phyloP scores from a whole-genome alignment of 1,140 invertebrate genomes.

The Onthophagus taurus region DNA sequence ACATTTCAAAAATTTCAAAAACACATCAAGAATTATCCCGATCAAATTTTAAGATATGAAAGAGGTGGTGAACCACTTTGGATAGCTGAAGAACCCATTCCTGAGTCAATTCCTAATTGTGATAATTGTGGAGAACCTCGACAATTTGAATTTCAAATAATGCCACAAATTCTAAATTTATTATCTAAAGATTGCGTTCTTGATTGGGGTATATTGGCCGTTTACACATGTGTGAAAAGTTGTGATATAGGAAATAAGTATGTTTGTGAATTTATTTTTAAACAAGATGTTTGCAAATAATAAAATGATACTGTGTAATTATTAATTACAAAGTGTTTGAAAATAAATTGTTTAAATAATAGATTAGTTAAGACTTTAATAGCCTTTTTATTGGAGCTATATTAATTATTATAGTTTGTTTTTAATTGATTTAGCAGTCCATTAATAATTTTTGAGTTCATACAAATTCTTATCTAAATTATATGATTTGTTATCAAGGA shows the following conservation, averaged over 20 bases:
- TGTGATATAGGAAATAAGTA: conserved; percentile 57
- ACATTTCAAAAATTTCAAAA: conserved; percentile 59
- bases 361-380: too few species aligned
- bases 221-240: conserved; percentile 78
- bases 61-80: conserved; percentile 68
- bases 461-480: too few species aligned
- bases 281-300: conserved; percentile 87
- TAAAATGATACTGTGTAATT: too few species aligned
- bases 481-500: too few species aligned
- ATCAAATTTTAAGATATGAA: conserved; percentile 77
- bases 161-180: conserved; percentile 83
- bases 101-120: conserved; percentile 61
- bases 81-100: conserved; percentile 53
- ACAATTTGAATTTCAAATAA: conserved; percentile 88
- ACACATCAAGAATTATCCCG: conserved; percentile 48
- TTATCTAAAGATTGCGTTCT: conserved; percentile 57
- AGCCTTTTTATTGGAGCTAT: too few species aligned
- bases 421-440: too few species aligned
- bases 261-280: conserved; percentile 72
- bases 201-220: conserved; percentile 80
- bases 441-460: too few species aligned
- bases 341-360: too few species aligned
- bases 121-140: conserved; percentile 60
- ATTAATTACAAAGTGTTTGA: too few species aligned
- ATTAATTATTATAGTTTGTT: too few species aligned